phyloP scores from a whole-genome alignment of 2,888 invertebrate species.

The Mythimna ferrago region DNA sequence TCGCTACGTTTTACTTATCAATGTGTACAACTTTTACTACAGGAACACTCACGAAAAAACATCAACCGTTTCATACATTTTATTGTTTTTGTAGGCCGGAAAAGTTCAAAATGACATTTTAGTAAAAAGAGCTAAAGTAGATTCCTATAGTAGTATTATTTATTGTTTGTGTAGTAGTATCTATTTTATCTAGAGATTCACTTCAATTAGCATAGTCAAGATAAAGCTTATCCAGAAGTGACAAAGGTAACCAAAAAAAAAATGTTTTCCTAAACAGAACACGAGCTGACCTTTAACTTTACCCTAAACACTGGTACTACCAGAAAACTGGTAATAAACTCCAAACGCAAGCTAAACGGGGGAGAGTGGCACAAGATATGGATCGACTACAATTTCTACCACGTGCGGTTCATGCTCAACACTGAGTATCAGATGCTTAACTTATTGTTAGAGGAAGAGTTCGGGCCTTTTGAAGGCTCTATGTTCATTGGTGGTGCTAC shows the following conservation, averaged over 20 bases:
- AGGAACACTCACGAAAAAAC: too few relatives aligned
- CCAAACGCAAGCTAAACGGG: constrained; percentile 95
- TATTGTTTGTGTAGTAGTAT: too few relatives aligned
- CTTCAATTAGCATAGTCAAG: not conserved
- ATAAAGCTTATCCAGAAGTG: too few relatives aligned
- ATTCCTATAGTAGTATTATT: too few relatives aligned
- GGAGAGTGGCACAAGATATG: constrained; percentile 99
- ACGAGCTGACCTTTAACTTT: constrained; percentile 97
- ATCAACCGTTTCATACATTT: too few relatives aligned
- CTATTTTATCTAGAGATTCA: not conserved
- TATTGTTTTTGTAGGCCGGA: not conserved
- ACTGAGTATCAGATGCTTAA: constrained; percentile 97
- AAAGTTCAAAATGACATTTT: not conserved
- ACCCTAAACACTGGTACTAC: constrained; percentile 96
- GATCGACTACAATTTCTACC: constrained; percentile 98
- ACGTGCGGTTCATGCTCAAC: constrained; percentile 98
- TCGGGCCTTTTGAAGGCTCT: constrained; percentile 97
- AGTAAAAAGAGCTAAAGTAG: too few relatives aligned
- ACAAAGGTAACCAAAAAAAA: not conserved
- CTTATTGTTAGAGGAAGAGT: constrained; percentile 95
- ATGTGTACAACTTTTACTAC: not conserved
- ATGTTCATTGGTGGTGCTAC: constrained; percentile 98
- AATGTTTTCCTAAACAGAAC: constrained; percentile 89
- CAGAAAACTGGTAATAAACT: constrained; percentile 95
- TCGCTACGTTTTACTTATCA: not conserved